Percentiles rank a stretch among this genome's conserved stretches.
These are phyloP conservation scores for Neotragus pygmaeus DNA, from an alignment of 2,113 vertebrate species.

Conservation along the genomic window DNA sequence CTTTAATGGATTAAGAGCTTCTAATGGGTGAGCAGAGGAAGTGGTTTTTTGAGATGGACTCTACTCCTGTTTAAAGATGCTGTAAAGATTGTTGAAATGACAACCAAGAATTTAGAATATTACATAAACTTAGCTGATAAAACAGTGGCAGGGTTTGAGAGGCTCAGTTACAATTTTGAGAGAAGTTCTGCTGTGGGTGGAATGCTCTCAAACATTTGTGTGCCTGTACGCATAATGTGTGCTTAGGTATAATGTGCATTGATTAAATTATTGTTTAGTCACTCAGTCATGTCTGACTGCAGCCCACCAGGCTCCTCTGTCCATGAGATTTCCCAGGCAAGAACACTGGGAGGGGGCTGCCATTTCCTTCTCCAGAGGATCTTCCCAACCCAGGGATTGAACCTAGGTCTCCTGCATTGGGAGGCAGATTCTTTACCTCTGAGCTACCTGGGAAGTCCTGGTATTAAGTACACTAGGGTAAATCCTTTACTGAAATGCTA, in stretches of 20 bases:
- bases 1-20: background rate
- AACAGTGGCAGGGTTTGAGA: background rate
- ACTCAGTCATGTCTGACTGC: background rate
- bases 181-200: background rate
- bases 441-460: background rate
- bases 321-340: background rate
- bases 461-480: background rate
- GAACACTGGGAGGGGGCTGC: background rate
- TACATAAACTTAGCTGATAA: background rate
- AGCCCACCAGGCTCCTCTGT: background rate
- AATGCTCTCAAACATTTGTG: background rate
- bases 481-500: background rate
- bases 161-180: background rate
- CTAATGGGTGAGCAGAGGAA: background rate
- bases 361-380: background rate
- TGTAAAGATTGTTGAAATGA: background rate
- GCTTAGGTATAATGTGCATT: background rate
- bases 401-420: background rate
- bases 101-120: background rate
- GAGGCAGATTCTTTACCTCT: background rate
- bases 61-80: background rate
- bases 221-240: fast-evolving
- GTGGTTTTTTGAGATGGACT: background rate
- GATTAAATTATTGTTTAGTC: background rate
- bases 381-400: background rate